Percentiles rank a stretch among this genome's conserved stretches.
These are phyloP conservation scores for Ceratosolen solmsi DNA, from an alignment of 1,140 invertebrate genomes.

Conservation along the genomic window DNA sequence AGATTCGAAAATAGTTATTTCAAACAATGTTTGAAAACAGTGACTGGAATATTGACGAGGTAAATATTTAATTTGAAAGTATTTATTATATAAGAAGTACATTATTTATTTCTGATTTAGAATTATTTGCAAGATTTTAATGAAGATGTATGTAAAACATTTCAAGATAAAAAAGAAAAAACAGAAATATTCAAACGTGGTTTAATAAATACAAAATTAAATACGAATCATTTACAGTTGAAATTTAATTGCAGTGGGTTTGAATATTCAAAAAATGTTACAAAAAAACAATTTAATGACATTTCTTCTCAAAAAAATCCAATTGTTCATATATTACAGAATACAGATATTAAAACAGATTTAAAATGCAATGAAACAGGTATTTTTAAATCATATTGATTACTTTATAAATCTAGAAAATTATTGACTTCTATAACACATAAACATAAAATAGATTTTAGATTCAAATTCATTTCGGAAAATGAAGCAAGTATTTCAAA, in stretches of 20 bases:
- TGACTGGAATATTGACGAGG: conserved; percentile 60
- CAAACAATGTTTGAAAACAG: conserved; percentile 58
- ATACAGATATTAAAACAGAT: not conserved
- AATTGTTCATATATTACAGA: conserved; percentile 39
- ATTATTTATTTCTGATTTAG: conserved; percentile 50
- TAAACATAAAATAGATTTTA: not conserved
- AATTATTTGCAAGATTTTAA: conserved; percentile 54
- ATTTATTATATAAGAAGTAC: conserved; percentile 12
- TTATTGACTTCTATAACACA: not conserved
- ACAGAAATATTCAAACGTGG: not conserved
- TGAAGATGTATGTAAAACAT: conserved; percentile 33
- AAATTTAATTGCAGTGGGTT: not conserved
- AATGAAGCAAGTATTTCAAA: not conserved
- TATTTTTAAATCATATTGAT: not conserved
- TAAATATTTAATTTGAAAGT: conserved; percentile 43
- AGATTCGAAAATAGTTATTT: too few species aligned
- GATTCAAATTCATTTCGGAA: conserved; percentile 15
- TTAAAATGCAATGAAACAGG: not conserved
- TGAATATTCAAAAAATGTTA: not conserved
- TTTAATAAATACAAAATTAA: not conserved
- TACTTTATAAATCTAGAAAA: not conserved
- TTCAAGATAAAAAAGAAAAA: conserved; percentile 36
- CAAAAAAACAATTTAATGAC: conserved; percentile 5
- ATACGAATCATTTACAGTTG: not conserved
- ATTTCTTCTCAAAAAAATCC: conserved; percentile 35